phyloP scores from a whole-genome alignment of 2,113 vertebrate species.

The Chauna torquata region DNA sequence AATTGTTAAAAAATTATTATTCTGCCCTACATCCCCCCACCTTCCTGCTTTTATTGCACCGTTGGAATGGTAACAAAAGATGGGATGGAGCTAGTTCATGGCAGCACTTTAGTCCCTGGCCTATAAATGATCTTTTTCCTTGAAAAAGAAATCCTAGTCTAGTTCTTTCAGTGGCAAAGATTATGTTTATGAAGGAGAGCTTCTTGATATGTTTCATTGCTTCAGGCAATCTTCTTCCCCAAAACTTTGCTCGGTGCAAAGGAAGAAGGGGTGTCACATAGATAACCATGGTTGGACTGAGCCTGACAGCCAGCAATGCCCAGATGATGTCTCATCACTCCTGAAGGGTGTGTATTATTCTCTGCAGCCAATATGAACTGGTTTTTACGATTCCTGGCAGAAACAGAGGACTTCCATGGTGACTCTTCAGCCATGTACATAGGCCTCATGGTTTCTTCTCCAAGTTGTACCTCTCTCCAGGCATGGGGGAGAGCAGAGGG shows the following conservation, averaged over 20 bases:
- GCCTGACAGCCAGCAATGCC: not conserved
- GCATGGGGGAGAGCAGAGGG: not conserved
- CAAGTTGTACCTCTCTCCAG: not conserved
- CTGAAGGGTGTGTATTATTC: rapidly evolving
- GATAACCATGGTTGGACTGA: not conserved
- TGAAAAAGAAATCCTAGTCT: not conserved
- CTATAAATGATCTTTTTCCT: not conserved
- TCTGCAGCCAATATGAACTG: not conserved
- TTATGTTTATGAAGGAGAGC: not conserved
- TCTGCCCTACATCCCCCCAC: not conserved
- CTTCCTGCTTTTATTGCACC: not conserved
- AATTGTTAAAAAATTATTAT: slow-evolving; percentile 57
- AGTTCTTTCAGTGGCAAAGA: not conserved
- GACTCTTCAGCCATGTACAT: not conserved
- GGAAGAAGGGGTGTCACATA: not conserved
- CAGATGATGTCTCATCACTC: not conserved
- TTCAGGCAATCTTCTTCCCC: not conserved
- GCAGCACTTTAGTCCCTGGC: not conserved
- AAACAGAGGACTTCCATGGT: not conserved
- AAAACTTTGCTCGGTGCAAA: not conserved
- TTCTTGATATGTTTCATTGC: not conserved
- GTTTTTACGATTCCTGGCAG: not conserved
- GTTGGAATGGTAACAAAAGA: slow-evolving; percentile 12
- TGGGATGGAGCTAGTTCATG: slow-evolving; percentile 26
- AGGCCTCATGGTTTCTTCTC: not conserved